Evolutionary conservation across 2,797 vertebrate genomes (phyloP).

Genomic region (Xenentodon cancila): DNA sequence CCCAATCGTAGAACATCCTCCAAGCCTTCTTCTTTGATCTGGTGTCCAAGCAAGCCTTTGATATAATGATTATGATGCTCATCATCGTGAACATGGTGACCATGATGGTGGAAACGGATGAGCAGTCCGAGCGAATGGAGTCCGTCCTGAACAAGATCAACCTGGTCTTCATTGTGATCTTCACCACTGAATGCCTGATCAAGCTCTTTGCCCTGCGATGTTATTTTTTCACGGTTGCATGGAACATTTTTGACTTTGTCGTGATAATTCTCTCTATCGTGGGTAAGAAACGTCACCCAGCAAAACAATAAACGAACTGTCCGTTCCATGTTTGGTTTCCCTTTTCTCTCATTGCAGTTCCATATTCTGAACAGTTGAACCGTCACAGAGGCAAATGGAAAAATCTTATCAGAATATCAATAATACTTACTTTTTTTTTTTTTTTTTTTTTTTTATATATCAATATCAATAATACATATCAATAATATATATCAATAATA

Average conservation of each 20-base stretch:
- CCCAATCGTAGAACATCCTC: constrained; percentile 72
- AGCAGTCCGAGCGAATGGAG: constrained; percentile 90
- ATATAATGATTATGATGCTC: constrained; percentile 98
- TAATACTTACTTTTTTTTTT: too few species aligned
- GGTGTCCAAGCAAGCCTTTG: constrained; percentile 97
- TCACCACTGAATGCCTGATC: constrained; percentile 92
- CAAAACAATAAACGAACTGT: too few species aligned
- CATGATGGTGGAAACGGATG: constrained; percentile 99
- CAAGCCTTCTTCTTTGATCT: constrained; percentile 96
- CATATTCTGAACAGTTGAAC: not conserved
- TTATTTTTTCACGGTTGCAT: constrained; percentile 97
- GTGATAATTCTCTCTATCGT: constrained; percentile 97
- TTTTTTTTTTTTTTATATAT: too few species aligned
- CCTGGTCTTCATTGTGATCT: constrained; percentile 93
- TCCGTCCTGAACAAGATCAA: constrained; percentile 94
- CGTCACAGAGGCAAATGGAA: too few species aligned
- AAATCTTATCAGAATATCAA: too few species aligned
- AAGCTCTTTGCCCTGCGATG: constrained; percentile 94
- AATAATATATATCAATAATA: too few species aligned
- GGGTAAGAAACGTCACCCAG: constrained; percentile 82
- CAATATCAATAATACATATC: too few species aligned
- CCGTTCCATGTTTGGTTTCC: not conserved
- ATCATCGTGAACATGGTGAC: constrained; percentile 99
- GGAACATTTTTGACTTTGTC: constrained; percentile 99
- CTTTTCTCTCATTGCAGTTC: not conserved